Percentiles rank a stretch among this genome's conserved stretches.
These are phyloP conservation scores for Oreohelix idahoensis DNA, from an alignment of 1,140 invertebrate genomes.

Conservation along the genomic window DNA sequence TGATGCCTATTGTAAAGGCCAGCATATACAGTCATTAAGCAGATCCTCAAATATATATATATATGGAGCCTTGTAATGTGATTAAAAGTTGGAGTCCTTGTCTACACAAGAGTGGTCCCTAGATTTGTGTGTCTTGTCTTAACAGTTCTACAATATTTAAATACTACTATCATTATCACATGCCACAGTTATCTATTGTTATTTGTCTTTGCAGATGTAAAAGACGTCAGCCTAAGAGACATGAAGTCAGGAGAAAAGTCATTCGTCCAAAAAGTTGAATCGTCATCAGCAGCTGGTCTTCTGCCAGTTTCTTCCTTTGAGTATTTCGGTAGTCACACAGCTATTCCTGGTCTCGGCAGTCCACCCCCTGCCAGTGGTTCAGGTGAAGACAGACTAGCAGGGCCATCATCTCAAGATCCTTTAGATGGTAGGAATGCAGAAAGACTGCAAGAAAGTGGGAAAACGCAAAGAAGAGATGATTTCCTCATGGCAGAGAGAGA, in stretches of 20 bases:
- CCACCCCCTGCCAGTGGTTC: background rate
- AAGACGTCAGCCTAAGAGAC: background rate
- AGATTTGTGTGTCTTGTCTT: no score
- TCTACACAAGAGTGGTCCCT: no score
- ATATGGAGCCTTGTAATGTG: no score
- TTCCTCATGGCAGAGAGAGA: slow-evolving; percentile 43
- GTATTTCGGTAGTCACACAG: background rate
- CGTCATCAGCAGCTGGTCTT: background rate
- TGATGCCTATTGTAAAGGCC: no score
- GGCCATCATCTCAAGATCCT: background rate
- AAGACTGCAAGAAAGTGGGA: background rate
- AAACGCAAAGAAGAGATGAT: slow-evolving; percentile 21
- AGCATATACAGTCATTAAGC: no score
- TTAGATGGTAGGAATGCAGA: background rate
- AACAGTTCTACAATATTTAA: no score
- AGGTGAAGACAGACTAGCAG: background rate
- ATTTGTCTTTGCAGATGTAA: background rate
- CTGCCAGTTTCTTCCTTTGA: background rate
- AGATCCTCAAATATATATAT: no score
- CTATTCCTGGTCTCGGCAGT: slow-evolving; percentile 1
- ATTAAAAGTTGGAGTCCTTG: no score
- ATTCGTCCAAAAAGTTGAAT: background rate
- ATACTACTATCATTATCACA: no score
- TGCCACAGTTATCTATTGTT: background rate
- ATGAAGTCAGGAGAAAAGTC: background rate